Evolutionary conservation across 2,888 invertebrate genomes (phyloP), one percentile per base, ranked within the genome.

Genomic region (Amphipyra tragopoginis): DNA sequence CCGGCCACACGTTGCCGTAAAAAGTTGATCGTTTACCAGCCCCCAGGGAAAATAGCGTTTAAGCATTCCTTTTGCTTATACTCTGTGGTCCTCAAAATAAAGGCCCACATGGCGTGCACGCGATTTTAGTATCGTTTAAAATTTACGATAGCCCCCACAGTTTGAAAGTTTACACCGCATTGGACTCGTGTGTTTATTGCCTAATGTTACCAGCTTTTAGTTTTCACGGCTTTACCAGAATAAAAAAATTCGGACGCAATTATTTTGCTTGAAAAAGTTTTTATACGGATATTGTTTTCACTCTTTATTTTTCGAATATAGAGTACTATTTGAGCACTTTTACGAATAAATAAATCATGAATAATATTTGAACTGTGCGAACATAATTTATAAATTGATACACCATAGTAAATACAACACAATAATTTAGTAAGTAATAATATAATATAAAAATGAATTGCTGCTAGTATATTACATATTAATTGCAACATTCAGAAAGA

Each of bases 111-210:
- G 52, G 55, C 58, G 58, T 58, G 55, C 54, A 48, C 69, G 60
- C 63, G 59, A 69, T 69, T 72, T 69, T 64, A 68, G 68, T 68
- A 55, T 52, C 48, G 66, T 67, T 72, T 34, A 65, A 75, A 79
- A 76, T 76, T 59, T 76, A 78, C 68, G 58, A 68, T 52, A 43
- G 44, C 15, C 59, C 59, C 33, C 42, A 36, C 38, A 69, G 53
- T 68, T 68, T 45, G 42, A 64, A 77, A 77, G 56, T 78, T 75
- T 71, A 59, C 61, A 63, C 67, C 49, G 42, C 1, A 49, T 57
- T 54, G 63, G 33, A 53, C 49, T 59, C 50, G 34, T 56, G 40
- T 56, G 52, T 58, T 42, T 77, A 62, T 61, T 59, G 60, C 21
- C 62, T 65, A 62, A 62, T 66, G 36, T 47, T 58, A 48, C 62